Percentiles rank a stretch among this genome's conserved stretches.
Evolutionary conservation across 1,140 invertebrate genomes (phyloP).

Genomic region (Grapholita molesta): DNA sequence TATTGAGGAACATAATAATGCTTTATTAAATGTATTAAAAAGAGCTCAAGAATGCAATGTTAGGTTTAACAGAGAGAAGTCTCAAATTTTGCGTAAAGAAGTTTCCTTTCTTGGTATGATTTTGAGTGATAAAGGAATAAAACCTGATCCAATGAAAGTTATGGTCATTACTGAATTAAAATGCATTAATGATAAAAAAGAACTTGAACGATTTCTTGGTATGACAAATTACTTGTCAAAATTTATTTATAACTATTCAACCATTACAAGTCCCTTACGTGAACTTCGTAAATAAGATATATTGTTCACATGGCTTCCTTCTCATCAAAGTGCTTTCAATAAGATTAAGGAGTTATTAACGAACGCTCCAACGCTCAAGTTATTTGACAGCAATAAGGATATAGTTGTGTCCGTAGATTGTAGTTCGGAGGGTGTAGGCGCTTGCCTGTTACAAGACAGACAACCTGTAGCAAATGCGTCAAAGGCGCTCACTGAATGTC

Average conservation of each 20-base stretch:
- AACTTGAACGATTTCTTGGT: neutral
- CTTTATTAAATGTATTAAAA: slow-evolving; percentile 29
- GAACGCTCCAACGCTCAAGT: neutral
- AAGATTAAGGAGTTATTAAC: neutral
- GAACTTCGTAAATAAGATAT: neutral
- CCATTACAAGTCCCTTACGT: too few relatives aligned
- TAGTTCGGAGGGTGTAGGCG: neutral
- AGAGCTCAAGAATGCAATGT: neutral
- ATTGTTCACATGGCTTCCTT: neutral
- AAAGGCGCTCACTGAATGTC: neutral
- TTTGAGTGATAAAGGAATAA: neutral
- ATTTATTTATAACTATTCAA: neutral
- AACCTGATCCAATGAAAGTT: neutral
- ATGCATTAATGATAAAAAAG: neutral
- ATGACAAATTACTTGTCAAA: neutral
- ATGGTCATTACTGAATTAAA: neutral
- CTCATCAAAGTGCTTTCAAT: neutral
- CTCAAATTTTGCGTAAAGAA: neutral
- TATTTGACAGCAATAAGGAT: too few relatives aligned
- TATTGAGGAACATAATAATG: slow-evolving; percentile 32
- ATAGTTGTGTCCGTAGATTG: neutral
- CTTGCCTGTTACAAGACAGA: neutral
- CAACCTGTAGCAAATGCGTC: neutral
- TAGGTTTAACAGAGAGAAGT: neutral
- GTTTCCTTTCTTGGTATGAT: neutral